phyloP scores from a whole-genome alignment of 2,797 vertebrate genomes.

The Sandelia bainsii region DNA sequence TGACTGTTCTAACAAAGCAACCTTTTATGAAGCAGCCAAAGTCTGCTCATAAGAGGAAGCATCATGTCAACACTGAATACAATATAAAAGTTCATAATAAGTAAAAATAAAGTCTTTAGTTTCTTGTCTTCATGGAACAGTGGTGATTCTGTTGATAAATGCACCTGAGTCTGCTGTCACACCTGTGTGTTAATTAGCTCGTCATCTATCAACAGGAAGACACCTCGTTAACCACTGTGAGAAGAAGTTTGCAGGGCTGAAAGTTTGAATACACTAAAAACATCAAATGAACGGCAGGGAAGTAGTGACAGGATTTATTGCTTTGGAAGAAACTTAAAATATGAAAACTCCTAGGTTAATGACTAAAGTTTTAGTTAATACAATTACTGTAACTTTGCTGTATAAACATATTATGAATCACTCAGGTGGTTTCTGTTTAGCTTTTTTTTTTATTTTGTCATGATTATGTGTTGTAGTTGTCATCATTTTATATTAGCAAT shows the following conservation, averaged over 20 bases:
- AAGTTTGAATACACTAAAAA: constrained; percentile 3
- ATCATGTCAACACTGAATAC: no score
- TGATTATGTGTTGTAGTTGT: no score
- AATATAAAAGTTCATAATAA: no score
- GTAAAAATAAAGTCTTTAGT: not conserved
- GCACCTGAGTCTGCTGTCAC: constrained; percentile 62
- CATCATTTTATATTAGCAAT: no score
- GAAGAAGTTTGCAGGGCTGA: not conserved
- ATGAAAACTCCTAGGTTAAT: constrained; percentile 13
- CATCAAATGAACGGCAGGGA: not conserved
- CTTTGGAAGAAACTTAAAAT: constrained; percentile 12
- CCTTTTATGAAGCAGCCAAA: no score
- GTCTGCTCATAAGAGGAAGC: no score
- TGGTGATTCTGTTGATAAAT: constrained; percentile 25
- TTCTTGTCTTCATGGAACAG: constrained; percentile 20
- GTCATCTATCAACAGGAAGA: constrained; percentile 26
- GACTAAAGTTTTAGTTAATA: no score
- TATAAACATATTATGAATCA: no score
- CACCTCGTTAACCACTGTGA: constrained; percentile 38
- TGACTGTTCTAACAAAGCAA: no score
- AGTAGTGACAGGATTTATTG: not conserved
- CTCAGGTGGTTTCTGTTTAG: no score
- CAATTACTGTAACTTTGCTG: no score
- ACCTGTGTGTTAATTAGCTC: constrained; percentile 67
- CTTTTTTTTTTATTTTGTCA: no score